phyloP scores from a whole-genome alignment of 2,888 invertebrate species.

The Agonopterix alstromeriana region DNA sequence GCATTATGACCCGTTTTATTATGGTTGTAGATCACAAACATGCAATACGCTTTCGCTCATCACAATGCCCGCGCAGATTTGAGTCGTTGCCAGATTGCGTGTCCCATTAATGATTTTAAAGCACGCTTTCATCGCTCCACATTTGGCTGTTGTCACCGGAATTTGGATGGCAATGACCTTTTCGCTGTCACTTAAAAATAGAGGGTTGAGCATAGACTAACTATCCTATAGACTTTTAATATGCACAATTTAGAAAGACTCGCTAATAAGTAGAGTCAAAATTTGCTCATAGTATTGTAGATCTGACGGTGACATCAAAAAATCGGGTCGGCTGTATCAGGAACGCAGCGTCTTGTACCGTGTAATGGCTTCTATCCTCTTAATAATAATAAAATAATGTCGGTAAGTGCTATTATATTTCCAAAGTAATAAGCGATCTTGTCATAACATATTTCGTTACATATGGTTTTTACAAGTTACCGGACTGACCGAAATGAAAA shows the following conservation, averaged over 20 bases:
- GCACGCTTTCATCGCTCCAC: conserved; percentile 25
- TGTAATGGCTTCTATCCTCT: too few relatives aligned
- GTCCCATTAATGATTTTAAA: conserved; percentile 29
- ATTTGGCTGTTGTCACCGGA: conserved; percentile 16
- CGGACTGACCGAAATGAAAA: too few relatives aligned
- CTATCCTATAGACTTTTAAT: not conserved
- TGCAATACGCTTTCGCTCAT: not conserved
- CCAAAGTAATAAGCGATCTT: too few relatives aligned
- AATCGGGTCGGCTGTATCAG: too few relatives aligned
- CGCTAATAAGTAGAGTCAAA: not conserved
- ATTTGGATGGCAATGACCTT: conserved; percentile 20
- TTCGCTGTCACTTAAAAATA: conserved; percentile 5
- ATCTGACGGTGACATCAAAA: too few relatives aligned
- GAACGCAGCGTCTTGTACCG: too few relatives aligned
- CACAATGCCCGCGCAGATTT: conserved; percentile 4
- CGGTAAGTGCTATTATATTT: too few relatives aligned
- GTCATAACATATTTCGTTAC: too few relatives aligned
- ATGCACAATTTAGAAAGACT: not conserved
- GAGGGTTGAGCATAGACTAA: not conserved
- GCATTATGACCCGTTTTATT: too few relatives aligned
- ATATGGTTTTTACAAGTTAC: too few relatives aligned
- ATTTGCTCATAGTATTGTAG: not conserved
- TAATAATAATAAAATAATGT: too few relatives aligned
- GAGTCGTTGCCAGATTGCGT: conserved; percentile 23
- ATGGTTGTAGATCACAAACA: not conserved